These are phyloP conservation scores for Eunapius fragilis DNA, from an alignment of 37 sponge, comb jelly and placozoan genomes.

Conservation along the genomic window DNA sequence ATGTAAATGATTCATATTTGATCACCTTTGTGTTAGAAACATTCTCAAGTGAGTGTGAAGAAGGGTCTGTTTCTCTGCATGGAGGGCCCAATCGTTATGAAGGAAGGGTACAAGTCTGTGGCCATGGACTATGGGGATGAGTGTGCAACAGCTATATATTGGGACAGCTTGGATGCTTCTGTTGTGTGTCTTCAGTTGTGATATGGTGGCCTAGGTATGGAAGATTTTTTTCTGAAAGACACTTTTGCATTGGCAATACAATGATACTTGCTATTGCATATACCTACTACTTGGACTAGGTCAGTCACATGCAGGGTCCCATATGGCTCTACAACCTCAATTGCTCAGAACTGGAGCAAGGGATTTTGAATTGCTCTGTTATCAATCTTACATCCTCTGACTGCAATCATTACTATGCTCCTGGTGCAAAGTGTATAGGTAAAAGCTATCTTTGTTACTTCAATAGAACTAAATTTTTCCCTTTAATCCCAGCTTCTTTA, in stretches of 20 bases:
- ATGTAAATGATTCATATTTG: no score
- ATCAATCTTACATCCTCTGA: not conserved
- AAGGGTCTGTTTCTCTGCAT: not conserved
- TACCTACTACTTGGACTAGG: not conserved
- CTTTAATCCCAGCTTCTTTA: not conserved
- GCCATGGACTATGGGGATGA: conserved; percentile 32
- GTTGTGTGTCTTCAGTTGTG: not conserved
- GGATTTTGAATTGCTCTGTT: not conserved
- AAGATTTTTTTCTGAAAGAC: not conserved
- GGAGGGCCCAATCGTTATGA: conserved; percentile 18
- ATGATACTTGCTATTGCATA: not conserved
- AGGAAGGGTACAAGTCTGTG: conserved; percentile 38
- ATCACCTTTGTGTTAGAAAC: not conserved
- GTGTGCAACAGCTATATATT: conserved; percentile 27
- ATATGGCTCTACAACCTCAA: not conserved
- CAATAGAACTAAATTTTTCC: no score
- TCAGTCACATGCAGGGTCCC: not conserved
- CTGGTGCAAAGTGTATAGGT: not conserved
- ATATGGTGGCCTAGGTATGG: not conserved
- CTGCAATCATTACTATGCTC: not conserved
- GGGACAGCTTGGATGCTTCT: conserved; percentile 7
- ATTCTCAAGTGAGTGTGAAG: not conserved
- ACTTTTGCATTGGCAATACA: not conserved
- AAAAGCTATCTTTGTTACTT: no score
- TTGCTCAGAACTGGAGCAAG: not conserved